Evolutionary conservation across 1,140 invertebrate genomes (phyloP), one percentile per base, ranked within the genome.

Genomic region (Aphelinus atriplicis): DNA sequence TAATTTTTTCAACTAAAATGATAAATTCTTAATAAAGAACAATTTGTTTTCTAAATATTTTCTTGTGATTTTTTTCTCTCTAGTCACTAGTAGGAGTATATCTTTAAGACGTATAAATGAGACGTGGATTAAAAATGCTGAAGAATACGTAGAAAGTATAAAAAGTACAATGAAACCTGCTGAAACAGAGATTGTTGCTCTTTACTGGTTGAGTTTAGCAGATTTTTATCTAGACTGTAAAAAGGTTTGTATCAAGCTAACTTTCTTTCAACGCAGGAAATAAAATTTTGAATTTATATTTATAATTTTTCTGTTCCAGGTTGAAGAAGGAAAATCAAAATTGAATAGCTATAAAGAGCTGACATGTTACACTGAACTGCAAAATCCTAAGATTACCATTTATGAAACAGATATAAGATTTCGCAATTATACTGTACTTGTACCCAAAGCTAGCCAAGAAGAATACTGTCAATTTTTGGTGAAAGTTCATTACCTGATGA

Each of bases 171-270:
- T 69, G 2, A 80, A 83, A 10, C n/a, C 48, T 26, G 51, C 77
- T 60, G 80, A 77, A 60, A 73, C 71, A 3, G 69, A 68, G 7
- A 58, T 74, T 1, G 78, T 86, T 26, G 78, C 78, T 48, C 61
- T 81, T 47, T 87, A 84, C 76, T 83, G 79, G 77, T 78, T 85
- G 56, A 84, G 80, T 74, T 80, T 88, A 48, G 80, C 85, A 55
- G 82, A 87, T 50, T 83, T 83, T 71, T 86, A 86, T 64, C 85
- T 86, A 10, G 81, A 84, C 78, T 80, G 77, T 62, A 79, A 79
- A 43, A 82, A 81, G 79, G 85, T 84, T 6, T 26, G 26, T 26
- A 26, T 26, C 26, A 26, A 26, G 26, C 26, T 26, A 26, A 26
- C 26, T 26, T 26, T 26, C 26, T 26, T 26, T 26, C 26, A 26